Percentiles rank a stretch among this genome's conserved stretches.
Conservation (phyloP, 2,113 vertebrate genomes). For the Propithecus coquereli region DNA sequence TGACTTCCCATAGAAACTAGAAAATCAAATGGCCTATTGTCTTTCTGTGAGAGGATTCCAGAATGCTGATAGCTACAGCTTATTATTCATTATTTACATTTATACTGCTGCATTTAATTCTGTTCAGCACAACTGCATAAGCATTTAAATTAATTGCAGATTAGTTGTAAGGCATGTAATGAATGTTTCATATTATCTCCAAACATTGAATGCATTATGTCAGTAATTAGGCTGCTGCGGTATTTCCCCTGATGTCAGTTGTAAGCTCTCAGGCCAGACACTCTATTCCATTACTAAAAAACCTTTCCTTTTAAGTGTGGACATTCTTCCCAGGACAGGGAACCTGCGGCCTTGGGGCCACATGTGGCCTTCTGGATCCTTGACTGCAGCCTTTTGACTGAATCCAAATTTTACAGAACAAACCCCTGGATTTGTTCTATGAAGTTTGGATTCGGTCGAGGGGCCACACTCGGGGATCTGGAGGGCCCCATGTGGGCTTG, state of each 20-base stretch:
- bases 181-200: conserved; percentile 22
- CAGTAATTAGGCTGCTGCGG: neutral
- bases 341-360: too few species aligned
- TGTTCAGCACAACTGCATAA: neutral
- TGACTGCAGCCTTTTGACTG: too few species aligned
- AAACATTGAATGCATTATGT: neutral
- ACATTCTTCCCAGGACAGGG: neutral
- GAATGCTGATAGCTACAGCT: neutral
- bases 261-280: neutral
- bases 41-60: neutral
- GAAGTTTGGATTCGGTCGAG: too few species aligned
- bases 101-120: neutral
- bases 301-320: neutral
- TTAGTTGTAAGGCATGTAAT: conserved; percentile 21
- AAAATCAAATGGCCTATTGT: neutral
- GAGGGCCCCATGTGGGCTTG: too few species aligned
- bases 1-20: neutral
- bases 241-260: neutral
- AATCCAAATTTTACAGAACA: too few species aligned
- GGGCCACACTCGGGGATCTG: too few species aligned
- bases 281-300: neutral
- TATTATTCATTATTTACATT: conserved; percentile 16
- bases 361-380: too few species aligned
- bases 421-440: too few species aligned
- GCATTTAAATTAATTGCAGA: conserved; percentile 37